Conservation (phyloP, 2,888 invertebrate species). For the Acronicta leporina region DNA sequence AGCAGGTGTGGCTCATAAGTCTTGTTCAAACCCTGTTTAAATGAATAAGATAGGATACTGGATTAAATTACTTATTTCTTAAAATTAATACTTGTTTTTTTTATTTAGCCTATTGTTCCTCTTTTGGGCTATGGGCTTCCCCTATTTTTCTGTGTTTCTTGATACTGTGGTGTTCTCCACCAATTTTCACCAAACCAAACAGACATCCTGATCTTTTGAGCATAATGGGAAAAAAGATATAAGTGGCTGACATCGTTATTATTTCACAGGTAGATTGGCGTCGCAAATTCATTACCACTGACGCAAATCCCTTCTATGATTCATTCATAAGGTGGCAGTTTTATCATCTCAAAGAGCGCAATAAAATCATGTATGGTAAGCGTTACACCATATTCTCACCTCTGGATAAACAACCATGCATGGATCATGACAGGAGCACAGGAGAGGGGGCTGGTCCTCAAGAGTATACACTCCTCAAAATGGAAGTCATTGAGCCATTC, state of each 20-base stretch:
- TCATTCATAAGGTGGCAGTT: constrained; percentile 99
- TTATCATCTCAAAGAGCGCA: constrained; percentile 93
- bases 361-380: constrained; percentile 99
- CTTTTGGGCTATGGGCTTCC: too few species aligned
- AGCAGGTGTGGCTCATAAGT: too few species aligned
- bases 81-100: too few species aligned
- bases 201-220: too few species aligned
- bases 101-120: too few species aligned
- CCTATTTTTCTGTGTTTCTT: too few species aligned
- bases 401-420: constrained; percentile 99
- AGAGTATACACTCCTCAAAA: constrained; percentile 99
- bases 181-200: too few species aligned
- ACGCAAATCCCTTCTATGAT: constrained; percentile 99
- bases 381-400: constrained; percentile 99
- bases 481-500: constrained; percentile 94
- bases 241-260: not conserved
- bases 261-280: constrained; percentile 97
- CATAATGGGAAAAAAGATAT: too few species aligned
- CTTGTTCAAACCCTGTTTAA: too few species aligned
- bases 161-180: too few species aligned
- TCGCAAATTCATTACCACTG: constrained; percentile 99
- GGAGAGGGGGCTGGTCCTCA: constrained; percentile 99
- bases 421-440: constrained; percentile 99
- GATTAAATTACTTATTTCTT: too few species aligned
- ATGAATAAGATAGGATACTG: too few species aligned